Conservation (phyloP, 2,113 vertebrate genomes). For the Alligator sinensis region DNA sequence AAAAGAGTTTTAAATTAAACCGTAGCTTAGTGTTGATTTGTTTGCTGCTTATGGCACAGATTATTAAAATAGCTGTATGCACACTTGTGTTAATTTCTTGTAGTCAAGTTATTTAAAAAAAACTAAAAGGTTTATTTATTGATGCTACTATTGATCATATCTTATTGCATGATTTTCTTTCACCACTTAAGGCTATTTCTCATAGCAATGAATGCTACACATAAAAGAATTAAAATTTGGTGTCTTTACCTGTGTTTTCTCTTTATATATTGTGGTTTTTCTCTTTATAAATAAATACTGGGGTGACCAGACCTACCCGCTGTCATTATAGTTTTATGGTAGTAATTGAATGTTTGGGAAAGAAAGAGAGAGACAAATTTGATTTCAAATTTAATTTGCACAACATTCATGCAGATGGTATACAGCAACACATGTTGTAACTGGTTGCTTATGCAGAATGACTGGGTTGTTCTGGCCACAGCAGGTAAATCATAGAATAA, state of each 20-base stretch:
- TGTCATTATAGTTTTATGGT: neutral
- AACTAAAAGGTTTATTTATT: neutral
- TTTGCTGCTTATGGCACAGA: neutral
- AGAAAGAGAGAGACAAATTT: neutral
- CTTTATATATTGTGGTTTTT: neutral
- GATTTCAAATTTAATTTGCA: too few species aligned
- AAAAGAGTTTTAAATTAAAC: neutral
- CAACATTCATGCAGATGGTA: neutral
- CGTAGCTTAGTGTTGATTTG: neutral
- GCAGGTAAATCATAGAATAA: neutral
- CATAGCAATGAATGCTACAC: neutral
- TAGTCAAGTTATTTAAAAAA: neutral
- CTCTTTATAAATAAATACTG: neutral
- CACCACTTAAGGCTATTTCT: neutral
- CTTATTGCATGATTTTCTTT: neutral
- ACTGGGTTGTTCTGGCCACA: neutral
- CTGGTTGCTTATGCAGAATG: neutral
- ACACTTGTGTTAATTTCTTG: rapidly evolving
- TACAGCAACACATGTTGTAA: neutral
- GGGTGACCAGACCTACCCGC: neutral
- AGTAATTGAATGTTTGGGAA: neutral
- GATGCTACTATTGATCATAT: neutral
- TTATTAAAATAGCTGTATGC: neutral
- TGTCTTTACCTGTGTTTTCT: neutral
- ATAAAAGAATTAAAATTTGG: neutral